Evolutionary conservation across 2,113 vertebrate species (phyloP), one percentile per base, ranked within the genome.

Genomic region (Chrysochloris asiatica): DNA sequence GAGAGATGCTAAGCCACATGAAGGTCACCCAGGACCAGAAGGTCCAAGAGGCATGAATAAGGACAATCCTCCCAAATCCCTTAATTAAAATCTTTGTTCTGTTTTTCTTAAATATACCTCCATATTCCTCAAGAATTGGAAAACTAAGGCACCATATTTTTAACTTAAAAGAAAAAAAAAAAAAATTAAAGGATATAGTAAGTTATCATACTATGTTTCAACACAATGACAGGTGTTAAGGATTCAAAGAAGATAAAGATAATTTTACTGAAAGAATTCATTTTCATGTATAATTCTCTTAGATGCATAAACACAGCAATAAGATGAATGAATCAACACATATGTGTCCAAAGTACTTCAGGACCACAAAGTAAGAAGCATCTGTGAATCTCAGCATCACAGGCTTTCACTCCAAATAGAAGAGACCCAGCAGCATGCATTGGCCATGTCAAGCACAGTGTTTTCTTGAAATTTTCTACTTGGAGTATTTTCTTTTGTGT

Each of bases 401-500:
- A 8, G 36, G 17, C 36, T 81, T 13, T 71, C 14, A 17, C 14
- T 67, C 77, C 76, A 79, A 56, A 50, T 7, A 80, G 83, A 90
- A 78, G 3, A 50, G 54, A 59, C n/a, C 41, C 24, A 41, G 48
- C 47, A 48, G 36, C 61, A 33, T 73, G 83, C 33, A 61, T 28
- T 45, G 26, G 11, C 19, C 2, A 0, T 30, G 30, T 67, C 87
- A 76, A 3, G 10, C 33, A 48, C 30, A 8, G 52, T 12, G 17
- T 78, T 78, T 89, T 90, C 52, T 45, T 84, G 65, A 93, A 95
- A 69, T 38, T 56, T 24, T 88, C 73, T 8, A 59, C 63, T 93
- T 76, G 61, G 48, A 91, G 63, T 56, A n/a, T 80, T 91, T 95
- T 83, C 30, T 54, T 85, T 75, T 88, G 76, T 83, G 63, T 56